These are phyloP conservation scores for Sitobion miscanthi DNA, from an alignment of 1,140 invertebrate species.

Conservation along the genomic window DNA sequence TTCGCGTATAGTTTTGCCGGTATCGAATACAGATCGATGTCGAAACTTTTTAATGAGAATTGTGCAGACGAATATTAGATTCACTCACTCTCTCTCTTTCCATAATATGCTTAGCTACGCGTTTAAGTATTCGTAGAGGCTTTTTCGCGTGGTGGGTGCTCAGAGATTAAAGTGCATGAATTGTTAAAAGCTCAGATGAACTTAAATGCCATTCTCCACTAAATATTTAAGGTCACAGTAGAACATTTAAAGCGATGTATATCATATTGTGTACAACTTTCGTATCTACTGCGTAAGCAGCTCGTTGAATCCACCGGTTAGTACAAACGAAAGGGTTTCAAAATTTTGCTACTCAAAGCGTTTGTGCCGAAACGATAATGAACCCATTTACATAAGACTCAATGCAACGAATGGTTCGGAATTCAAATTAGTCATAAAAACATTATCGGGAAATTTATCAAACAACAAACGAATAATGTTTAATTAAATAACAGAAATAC, in stretches of 20 bases:
- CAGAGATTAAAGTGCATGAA: background rate
- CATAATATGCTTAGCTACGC: background rate
- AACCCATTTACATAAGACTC: background rate
- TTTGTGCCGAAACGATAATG: background rate
- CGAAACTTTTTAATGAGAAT: background rate
- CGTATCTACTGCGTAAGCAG: background rate
- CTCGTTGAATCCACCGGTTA: background rate
- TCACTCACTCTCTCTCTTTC: background rate
- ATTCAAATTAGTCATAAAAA: background rate
- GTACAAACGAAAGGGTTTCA: background rate
- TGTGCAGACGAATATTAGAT: background rate
- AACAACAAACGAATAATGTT: background rate
- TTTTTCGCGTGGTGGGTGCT: background rate
- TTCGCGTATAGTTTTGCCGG: background rate
- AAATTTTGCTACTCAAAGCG: background rate
- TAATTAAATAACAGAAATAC: background rate
- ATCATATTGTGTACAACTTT: background rate
- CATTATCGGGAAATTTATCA: background rate
- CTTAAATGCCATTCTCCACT: background rate
- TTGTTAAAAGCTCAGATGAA: conserved; percentile 10
- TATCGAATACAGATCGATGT: background rate
- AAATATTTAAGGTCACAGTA: background rate
- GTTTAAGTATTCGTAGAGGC: background rate
- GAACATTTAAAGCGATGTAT: background rate
- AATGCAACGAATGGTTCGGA: background rate